Evolutionary conservation across 2,113 vertebrate species (phyloP).

Genomic region (Sporophila hypoxantha): DNA sequence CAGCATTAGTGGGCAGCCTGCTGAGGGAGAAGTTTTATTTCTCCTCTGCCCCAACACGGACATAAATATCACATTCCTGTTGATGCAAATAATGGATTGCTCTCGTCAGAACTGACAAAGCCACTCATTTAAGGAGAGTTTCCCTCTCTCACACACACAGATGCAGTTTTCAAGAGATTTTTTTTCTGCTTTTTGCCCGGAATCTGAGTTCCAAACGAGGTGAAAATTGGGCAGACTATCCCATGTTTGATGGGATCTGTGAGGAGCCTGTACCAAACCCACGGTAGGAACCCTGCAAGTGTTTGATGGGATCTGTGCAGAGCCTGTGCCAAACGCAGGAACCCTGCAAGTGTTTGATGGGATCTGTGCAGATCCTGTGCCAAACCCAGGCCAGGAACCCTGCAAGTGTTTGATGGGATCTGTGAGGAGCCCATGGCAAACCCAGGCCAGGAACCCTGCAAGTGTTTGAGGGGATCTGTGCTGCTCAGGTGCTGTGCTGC

Average conservation of each 20-base stretch:
- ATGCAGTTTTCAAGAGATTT: background rate
- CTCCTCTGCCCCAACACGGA: background rate
- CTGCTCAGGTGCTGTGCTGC: too few species aligned
- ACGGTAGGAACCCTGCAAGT: background rate
- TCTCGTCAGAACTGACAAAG: background rate
- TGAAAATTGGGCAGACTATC: background rate
- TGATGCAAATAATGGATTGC: conserved; percentile 24
- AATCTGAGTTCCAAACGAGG: background rate
- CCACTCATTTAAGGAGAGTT: background rate
- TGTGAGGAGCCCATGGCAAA: too few species aligned
- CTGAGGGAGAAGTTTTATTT: conserved; percentile 31
- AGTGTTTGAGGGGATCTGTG: too few species aligned
- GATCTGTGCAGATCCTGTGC: background rate
- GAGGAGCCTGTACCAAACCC: too few species aligned
- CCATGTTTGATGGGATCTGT: too few species aligned
- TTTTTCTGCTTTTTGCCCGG: background rate
- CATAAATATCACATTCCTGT: background rate
- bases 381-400: background rate
- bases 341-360: too few species aligned
- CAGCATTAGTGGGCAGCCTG: background rate
- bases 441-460: too few species aligned
- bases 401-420: background rate
- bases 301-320: background rate
- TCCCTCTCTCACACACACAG: background rate
- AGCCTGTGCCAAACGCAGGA: too few species aligned